Percentiles rank a stretch among this genome's conserved stretches.
Evolutionary conservation across 2,888 invertebrate genomes (phyloP).

Genomic region (Protophormia terraenovae): DNA sequence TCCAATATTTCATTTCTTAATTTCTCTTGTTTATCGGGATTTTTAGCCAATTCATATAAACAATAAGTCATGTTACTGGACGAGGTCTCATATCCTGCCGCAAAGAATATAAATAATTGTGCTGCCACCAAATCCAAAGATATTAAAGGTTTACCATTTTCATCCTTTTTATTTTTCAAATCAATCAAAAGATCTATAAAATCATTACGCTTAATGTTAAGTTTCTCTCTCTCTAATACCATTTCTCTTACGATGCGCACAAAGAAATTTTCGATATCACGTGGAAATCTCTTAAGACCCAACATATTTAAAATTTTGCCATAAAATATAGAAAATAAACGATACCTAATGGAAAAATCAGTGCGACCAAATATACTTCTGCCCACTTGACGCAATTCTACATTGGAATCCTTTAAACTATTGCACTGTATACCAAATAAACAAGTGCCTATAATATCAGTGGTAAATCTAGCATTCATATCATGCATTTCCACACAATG

Average conservation of each 20-base stretch:
- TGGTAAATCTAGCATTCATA: conserved; percentile 80
- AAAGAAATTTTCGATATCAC: conserved; percentile 68
- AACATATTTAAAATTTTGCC: conserved; percentile 27
- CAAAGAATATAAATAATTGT: conserved; percentile 83
- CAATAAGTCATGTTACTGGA: conserved; percentile 82
- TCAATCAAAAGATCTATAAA: conserved; percentile 74
- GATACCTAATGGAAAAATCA: conserved; percentile 70
- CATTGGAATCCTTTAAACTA: conserved; percentile 78
- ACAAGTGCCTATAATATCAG: conserved; percentile 82
- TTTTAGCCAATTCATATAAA: conserved; percentile 82
- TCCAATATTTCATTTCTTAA: conserved; percentile 80
- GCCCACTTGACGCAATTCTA: conserved; percentile 76
- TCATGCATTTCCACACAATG: conserved; percentile 80
- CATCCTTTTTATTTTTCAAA: conserved; percentile 69
- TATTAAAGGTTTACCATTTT: conserved; percentile 71
- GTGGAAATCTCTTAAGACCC: background rate
- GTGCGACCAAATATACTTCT: conserved; percentile 65
- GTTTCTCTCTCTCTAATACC: conserved; percentile 70
- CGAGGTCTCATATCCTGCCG: conserved; percentile 83
- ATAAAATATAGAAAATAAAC: conserved; percentile 70
- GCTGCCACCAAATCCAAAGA: conserved; percentile 82
- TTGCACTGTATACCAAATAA: conserved; percentile 82
- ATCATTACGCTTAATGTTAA: conserved; percentile 74
- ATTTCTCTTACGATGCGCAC: conserved; percentile 72
- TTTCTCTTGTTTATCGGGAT: conserved; percentile 81